A percentile compares a stretch with the other conserved stretches of the same genome.
Evolutionary conservation across 2,888 invertebrate species (phyloP).

Genomic region (Xestia ashworthii): DNA sequence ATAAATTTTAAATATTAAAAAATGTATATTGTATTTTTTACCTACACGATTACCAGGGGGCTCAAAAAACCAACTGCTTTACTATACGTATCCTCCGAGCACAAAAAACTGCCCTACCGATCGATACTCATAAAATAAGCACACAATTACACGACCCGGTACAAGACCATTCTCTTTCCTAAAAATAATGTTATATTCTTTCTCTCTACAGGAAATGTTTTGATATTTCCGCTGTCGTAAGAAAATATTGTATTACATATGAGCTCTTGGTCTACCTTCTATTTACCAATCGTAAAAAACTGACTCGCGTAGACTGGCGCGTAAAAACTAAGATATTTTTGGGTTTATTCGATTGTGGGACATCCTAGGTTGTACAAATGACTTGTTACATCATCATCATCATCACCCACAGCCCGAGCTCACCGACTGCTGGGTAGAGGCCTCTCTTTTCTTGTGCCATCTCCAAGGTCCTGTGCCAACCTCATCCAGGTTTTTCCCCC

Average conservation of each 20-base stretch:
- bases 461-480: no score
- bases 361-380: no score
- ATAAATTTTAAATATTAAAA: no score
- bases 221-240: constrained; percentile 7
- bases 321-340: no score
- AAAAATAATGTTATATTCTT: background rate
- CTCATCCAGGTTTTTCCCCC: no score
- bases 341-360: no score
- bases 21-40: background rate
- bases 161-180: constrained; percentile 5
- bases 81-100: background rate
- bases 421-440: no score
- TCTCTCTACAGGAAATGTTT: constrained; percentile 7
- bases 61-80: background rate
- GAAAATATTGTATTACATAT: constrained; percentile 15
- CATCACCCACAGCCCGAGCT: no score
- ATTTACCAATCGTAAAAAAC: background rate
- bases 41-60: background rate
- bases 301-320: no score
- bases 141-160: background rate
- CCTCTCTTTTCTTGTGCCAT: no score
- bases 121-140: constrained; percentile 20
- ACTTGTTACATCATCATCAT: no score
- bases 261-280: no score
- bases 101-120: background rate